These are phyloP conservation scores for Enteromius anoplus DNA, from an alignment of 2,797 vertebrate genomes.

Conservation along the genomic window DNA sequence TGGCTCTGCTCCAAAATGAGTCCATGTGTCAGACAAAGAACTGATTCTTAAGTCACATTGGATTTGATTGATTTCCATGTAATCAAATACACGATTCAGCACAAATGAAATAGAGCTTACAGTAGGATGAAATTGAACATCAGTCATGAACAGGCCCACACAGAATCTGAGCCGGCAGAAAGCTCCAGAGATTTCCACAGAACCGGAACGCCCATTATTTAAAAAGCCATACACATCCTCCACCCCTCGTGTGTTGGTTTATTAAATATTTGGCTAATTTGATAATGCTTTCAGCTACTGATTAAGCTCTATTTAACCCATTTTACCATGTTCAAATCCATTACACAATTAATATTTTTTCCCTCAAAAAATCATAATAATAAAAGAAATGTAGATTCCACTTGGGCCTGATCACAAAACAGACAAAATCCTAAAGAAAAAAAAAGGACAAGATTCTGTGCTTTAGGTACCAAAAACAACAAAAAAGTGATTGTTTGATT, in stretches of 20 bases:
- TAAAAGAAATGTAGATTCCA: conserved; percentile 64
- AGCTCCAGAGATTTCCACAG: conserved; percentile 13
- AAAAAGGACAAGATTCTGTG: not conserved
- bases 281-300: not conserved
- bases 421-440: not conserved
- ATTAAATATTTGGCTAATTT: conserved; percentile 20
- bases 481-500: not conserved
- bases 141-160: conserved; percentile 37
- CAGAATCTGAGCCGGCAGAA: conserved; percentile 10
- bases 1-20: conserved; percentile 34
- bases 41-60: conserved; percentile 44
- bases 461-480: not conserved
- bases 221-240: conserved; percentile 3
- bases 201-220: not conserved
- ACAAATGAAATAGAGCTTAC: conserved; percentile 42
- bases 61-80: conserved; percentile 50
- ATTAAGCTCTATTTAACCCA: conserved; percentile 49
- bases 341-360: conserved; percentile 63
- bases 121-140: conserved; percentile 35
- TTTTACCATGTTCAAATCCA: conserved; percentile 72
- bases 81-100: conserved; percentile 55
- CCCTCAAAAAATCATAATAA: conserved; percentile 65
- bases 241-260: not conserved
- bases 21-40: conserved; percentile 49
- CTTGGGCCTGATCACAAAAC: conserved; percentile 1